Base-by-base conservation (phyloP, 2,797 vertebrate species). In the Philypnodon macrostomus region DNA sequence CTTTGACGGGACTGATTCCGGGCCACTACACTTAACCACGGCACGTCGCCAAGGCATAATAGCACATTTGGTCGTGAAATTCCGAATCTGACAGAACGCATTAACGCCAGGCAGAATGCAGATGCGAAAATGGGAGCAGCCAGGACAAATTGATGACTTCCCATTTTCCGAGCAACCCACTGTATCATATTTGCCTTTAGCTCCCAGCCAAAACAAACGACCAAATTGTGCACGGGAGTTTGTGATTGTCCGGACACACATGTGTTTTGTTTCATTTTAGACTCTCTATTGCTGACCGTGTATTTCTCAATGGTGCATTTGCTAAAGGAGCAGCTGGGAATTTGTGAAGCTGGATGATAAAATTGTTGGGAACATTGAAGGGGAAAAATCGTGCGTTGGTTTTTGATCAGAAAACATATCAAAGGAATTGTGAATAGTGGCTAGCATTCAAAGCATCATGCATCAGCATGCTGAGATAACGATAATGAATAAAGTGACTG, bases 51-150 rank as follows among this genome's bases (percentile, higher is more conserved):
- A 86, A 77, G 47, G 65, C 81, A 67, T 87, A 89, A 89, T 85
- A 79, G 87, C 78, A 85, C 78, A 81, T 85, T 83, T 75, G 82
- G 75, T 85, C 82, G 77, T 80, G 79, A 83, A 84, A 87, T 85
- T 85, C 75, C 31, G 64, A 86, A 85, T 87, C 82, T 88, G 85
- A 87, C 85, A 88, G 81, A 81, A 85, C 75, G 75, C 80, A 85
- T 88, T 89, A 87, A 85, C 81, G 74, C 73, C 64, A 40, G 77
- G 70, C 70, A 82, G 71, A 71, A 73, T 79, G 79, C 81, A 79
- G 74, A 84, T 77, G 74, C 58, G 29, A 77, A 63, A 14, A 18
- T 6, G 66, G 51, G 71, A 77, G 61, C 60, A 61, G 76, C 57
- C 57, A 15, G 70, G 73, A 67, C 77, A 69, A 78, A 83, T 70